Evolutionary conservation across 2,888 invertebrate species (phyloP).

Genomic region (Agriotes lineatus): DNA sequence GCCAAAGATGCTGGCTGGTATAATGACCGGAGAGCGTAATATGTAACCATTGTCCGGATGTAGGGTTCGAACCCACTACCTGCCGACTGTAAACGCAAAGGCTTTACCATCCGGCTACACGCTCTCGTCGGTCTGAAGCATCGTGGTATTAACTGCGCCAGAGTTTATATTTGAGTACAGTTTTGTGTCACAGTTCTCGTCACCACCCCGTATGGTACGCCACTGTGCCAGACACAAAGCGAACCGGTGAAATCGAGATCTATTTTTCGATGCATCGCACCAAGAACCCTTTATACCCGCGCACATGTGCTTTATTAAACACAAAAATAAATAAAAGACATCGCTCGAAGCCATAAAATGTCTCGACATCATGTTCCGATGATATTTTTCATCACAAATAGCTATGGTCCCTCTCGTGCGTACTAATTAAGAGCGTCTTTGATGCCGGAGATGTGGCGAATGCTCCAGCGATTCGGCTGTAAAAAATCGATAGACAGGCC

Average conservation of each 20-base stretch:
- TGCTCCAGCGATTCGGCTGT: conserved; percentile 25
- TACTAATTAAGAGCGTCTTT: conserved; percentile 42
- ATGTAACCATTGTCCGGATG: no score
- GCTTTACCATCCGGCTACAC: no score
- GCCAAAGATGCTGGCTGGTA: no score
- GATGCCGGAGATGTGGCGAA: conserved; percentile 34
- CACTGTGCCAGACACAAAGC: neutral
- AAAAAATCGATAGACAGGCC: conserved; percentile 43
- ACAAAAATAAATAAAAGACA: conserved; percentile 45
- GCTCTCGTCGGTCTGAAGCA: no score
- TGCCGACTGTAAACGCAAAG: no score
- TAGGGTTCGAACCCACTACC: no score
- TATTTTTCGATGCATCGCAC: conserved; percentile 28
- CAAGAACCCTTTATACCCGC: conserved; percentile 31
- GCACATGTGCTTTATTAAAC: conserved; percentile 46
- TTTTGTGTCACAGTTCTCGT: no score
- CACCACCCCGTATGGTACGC: neutral
- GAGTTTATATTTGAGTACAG: no score
- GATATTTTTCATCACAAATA: conserved; percentile 43
- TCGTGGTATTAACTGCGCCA: no score
- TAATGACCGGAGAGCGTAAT: no score
- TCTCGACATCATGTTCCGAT: conserved; percentile 41
- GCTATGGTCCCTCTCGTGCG: conserved; percentile 18
- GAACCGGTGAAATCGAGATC: neutral
- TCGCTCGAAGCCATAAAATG: conserved; percentile 44